A percentile compares a stretch with the other conserved stretches of the same genome.
phyloP scores from a whole-genome alignment of 2,113 vertebrate genomes.

The Pelusios castaneus region DNA sequence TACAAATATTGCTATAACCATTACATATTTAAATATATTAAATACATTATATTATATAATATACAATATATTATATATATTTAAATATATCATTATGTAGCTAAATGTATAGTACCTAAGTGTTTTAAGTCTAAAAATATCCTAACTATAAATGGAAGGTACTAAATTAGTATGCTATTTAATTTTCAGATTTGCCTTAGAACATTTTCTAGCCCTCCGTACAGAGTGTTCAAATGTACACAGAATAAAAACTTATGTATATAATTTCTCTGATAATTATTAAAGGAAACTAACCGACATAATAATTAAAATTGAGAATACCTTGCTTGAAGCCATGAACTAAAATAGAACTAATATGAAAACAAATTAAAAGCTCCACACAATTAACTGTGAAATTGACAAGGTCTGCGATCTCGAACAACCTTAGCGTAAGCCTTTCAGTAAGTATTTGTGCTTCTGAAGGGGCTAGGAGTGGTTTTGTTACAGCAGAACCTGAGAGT shows the following conservation, averaged over 20 bases:
- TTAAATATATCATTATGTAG: not conserved
- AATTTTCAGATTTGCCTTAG: not conserved
- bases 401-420: not conserved
- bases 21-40: not conserved
- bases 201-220: not conserved
- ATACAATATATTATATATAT: not conserved
- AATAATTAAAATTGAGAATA: not conserved
- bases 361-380: not conserved
- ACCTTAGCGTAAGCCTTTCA: not conserved
- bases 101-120: not conserved
- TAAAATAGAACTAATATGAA: not conserved
- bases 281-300: not conserved
- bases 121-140: not conserved
- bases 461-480: not conserved
- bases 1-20: too few relatives aligned
- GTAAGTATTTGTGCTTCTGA: not conserved
- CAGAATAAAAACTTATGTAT: not conserved
- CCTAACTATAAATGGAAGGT: not conserved
- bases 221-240: fast-evolving
- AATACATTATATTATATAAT: too few relatives aligned
- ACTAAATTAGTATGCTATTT: not conserved
- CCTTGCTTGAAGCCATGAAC: not conserved
- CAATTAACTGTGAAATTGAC: not conserved
- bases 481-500: not conserved
- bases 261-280: not conserved